Percentiles rank a stretch among this genome's conserved stretches.
Evolutionary conservation across 2,797 vertebrate genomes (phyloP).

Genomic region (Cirrhinus molitorella): DNA sequence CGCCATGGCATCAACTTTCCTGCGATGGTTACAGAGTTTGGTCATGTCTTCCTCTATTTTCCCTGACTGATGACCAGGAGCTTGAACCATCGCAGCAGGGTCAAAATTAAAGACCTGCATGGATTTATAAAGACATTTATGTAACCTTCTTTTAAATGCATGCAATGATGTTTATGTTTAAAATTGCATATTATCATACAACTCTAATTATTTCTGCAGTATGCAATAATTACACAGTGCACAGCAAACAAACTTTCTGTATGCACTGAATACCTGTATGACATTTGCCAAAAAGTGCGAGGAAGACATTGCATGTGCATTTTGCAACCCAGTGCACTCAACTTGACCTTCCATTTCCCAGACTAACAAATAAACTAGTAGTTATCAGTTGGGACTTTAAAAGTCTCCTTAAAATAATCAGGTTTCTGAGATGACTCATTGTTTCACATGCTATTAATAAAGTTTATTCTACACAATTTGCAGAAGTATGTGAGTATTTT

Average conservation of each 20-base stretch:
- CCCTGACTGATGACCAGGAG: slow-evolving; percentile 81
- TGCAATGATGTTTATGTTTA: background rate
- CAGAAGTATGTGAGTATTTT: background rate
- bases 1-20: slow-evolving; percentile 95
- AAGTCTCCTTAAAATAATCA: background rate
- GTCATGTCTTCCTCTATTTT: slow-evolving; percentile 94
- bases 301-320: background rate
- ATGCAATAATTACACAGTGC: background rate
- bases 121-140: background rate
- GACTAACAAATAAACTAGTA: too few relatives aligned
- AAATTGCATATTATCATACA: background rate
- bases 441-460: background rate
- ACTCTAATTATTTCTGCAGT: background rate
- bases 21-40: slow-evolving; percentile 93
- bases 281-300: background rate
- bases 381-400: background rate
- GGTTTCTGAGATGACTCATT: too few relatives aligned
- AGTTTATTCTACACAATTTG: background rate
- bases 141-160: background rate
- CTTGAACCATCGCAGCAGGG: slow-evolving; percentile 83
- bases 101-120: slow-evolving; percentile 92
- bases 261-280: background rate
- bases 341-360: background rate
- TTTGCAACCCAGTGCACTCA: background rate
- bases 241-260: background rate